Evolutionary conservation across 2,797 vertebrate species (phyloP), one percentile per base, ranked within the genome.

Genomic region (Onychomys arenicola): DNA sequence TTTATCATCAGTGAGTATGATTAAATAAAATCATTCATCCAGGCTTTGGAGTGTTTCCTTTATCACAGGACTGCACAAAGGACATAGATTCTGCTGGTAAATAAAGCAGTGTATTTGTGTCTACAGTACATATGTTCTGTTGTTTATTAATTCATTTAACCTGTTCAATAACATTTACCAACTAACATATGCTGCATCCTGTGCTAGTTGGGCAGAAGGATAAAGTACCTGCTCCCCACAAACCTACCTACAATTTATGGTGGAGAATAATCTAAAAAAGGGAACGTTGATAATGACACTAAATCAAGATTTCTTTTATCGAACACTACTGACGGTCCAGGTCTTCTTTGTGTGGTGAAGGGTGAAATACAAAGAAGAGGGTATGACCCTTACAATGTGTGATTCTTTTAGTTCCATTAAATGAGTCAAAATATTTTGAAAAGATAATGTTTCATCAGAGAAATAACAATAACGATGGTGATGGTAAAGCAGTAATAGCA

Each of bases 391-490:
- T 87, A 67, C 2, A 76, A 69, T 90, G 37, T 89, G 2, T 40
- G n/a, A 43, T 25, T 27, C 19, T 81, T 83, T 57, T 59, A 65
- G 49, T 89, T 43, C 9, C 78, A 40, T 59, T 93, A 88, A 84
- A 91, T 90, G 52, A 86, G 52, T 59, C 23, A 90, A 90, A 93
- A 87, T 95, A 78, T 76, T 94, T 96, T 90, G 12, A 97, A 82
- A 34, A 19, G 80, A 78, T 34, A 43, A 37, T 14, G 0, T 85
- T 92, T 16, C 25, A 80, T 75, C 43, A 82, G 12, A 67, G 14
- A 96, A 59, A 89, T 16, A 71, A 25, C 85, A 55, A 37, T 65
- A 71, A 29, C 69, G 27, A 16, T 75, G n/a, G 46, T 27, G 49
- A 78, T 34, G 23, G 17, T 40, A 34, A 25, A 21, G 29, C 69